Evolutionary conservation across 1,140 invertebrate species (phyloP), one percentile per base, ranked within the genome.

Genomic region (Cydia fagiglandana): DNA sequence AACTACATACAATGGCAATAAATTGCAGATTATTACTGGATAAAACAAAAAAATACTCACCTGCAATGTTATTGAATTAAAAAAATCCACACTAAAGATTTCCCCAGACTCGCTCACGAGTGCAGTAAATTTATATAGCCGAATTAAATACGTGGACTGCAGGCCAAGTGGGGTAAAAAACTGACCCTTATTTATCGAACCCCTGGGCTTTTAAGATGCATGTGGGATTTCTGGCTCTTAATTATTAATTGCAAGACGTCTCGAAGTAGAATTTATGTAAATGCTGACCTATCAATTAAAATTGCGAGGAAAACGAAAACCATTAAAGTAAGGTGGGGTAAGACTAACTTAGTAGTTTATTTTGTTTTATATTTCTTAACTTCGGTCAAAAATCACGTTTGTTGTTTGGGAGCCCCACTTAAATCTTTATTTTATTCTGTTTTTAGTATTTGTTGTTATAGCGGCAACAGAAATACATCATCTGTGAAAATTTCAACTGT

Each of bases 81-180:
- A 70, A 68, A 70, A 70, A 70, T 70, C 66, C 66, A 10, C 66
- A 61, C 30, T 4, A 70, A 41, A 45, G 66, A 70, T 70, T 70
- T 70, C 66, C 66, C 73, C 41, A 34, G 53, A 70, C 66, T 75
- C 79, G 79, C 30, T 38, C 56, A 41, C 66, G 66, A 70, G 66
- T 70, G 66, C 66, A 70, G 66, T 83, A 83, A 83, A 86, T 84
- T 81, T 82, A 81, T 81, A 84, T 85, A 79, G 81, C 83, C 79
- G 84, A 86, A 91, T 91, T 87, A 89, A 90, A 88, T 88, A 91
- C 89, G 89, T 91, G 89, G 80, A 85, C 81, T 84, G 88, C 88
- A 89, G 82, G 78, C 85, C 79, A 86, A 87, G 75, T 75, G 74
- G 77, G 76, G 56, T 75, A 81, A 85, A 83, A 84, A 80, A 80